Base-by-base conservation (phyloP, 1,140 invertebrate species). In the Oppia nitens region DNA sequence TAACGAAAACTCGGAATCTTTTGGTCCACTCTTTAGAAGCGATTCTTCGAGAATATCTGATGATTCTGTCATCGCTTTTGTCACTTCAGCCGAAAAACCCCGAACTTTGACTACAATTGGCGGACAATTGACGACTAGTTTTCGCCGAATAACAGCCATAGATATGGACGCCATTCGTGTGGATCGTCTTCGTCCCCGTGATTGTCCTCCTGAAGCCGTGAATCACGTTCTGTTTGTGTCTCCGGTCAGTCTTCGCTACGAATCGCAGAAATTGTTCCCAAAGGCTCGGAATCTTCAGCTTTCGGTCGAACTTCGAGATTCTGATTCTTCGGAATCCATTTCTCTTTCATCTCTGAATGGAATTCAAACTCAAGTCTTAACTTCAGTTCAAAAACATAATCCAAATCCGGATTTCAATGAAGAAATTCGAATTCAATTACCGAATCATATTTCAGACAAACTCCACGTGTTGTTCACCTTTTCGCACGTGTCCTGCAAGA, bases 201-300 rank as follows among this genome's bases (percentile, higher is more conserved):
- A 50, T 40, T 26, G 53, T 0, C 12, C 14, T 71, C 87, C 88
- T 2, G 83, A 83, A 65, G 83, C 83, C 1, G 81, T 78, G 23
- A 94, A 83, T 69, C 92, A 96, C 73, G 83, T 90, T 69, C 71
- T 96, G 0, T 95, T 91, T 71, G 81, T 96, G 1, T 92, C 92
- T 72, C 92, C 92, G 0, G 73, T 84, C 58, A 77, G 73, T 55
- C 73, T 97, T 9, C 85, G 83, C 67, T 94, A 90, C 69, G 90
- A 94, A 70, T 83, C 83, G n/a, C 89, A 94, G 71, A 93, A 92
- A 69, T 76, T 81, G 64, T 86, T 92, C 66, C 82, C 74, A 3
- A 76, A 76, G 67, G 75, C 73, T 62, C 76, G 90, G 64, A 96
- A 96, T 68, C 89, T 96, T 64, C 84, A 86, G 0, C 91, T 88